Evolutionary conservation across 2,113 vertebrate species (phyloP), one percentile per base, ranked within the genome.

Genomic region (Gavialis gangeticus): DNA sequence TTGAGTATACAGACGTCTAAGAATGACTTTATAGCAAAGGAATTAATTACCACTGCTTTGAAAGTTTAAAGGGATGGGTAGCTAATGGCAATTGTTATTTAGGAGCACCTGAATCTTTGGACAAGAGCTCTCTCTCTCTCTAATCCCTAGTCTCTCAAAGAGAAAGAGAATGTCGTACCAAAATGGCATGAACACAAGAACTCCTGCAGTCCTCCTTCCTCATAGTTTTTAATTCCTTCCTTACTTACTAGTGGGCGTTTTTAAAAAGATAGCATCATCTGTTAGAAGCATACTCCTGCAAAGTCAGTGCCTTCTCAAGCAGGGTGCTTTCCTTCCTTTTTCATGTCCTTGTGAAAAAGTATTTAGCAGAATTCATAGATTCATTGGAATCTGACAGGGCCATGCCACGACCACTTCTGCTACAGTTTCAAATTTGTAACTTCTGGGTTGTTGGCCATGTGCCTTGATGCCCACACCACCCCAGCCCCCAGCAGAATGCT

Each of bases 81-180:
- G 58, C 76, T 37, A 91, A 88, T 79, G 88, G 84, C 24, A n/a
- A 60, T 86, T 91, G n/a, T 11, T 60, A 85, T 92, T 62, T 66
- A 69, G 89, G 89, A 83, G 82, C 46, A 80, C n/a, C 46, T 27
- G 76, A 4, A 27, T 86, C 85, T 91, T 90, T 62, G 84, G 62
- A 89, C 88, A 17, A 94, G 77, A 81, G 55, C 84, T 86, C 81
- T 93, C 46, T 46, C 46, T 46, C 46, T 46, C 46, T 46, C 46
- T 46, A 46, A 46, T 46, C 46, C 37, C 46, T 46, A 46, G 46
- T 67, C n/a, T 67, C n/a, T 67, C 8, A 67, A 67, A 67, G 30
- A 28, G 28, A n/a, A 15, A 30, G 16, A 30, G n/a, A n/a, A 17
- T 94, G 96, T 94, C 90, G 75, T 90, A 91, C 94, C 95, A 93